phyloP scores from a whole-genome alignment of 1,140 invertebrate genomes.

The Drosophila ironensis region DNA sequence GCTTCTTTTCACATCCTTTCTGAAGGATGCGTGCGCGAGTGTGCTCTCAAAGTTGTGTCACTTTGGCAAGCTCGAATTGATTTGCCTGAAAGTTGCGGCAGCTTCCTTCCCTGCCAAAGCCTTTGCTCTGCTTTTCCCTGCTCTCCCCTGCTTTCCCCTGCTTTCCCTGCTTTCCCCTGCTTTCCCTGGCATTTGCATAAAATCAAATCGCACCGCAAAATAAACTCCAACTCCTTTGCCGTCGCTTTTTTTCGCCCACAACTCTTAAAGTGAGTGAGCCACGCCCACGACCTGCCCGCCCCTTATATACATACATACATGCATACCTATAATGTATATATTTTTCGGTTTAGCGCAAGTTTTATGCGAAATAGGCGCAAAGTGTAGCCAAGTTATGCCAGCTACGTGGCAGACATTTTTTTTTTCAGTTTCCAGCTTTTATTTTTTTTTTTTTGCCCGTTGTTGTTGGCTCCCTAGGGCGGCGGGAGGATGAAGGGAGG shows the following conservation, averaged over 20 bases:
- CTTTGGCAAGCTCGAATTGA: conserved; percentile 75
- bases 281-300: conserved; percentile 36
- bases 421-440: not conserved
- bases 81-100: conserved; percentile 65
- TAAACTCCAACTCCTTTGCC: conserved; percentile 48
- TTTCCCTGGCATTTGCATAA: conserved; percentile 65
- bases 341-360: conserved; percentile 25
- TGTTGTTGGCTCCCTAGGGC: too few relatives aligned
- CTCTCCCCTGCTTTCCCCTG: not conserved
- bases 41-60: conserved; percentile 47
- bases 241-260: conserved; percentile 26
- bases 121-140: not conserved
- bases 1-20: conserved; percentile 42
- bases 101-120: not conserved
- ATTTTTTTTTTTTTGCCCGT: not conserved
- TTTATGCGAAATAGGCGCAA: conserved; percentile 72
- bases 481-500: too few relatives aligned
- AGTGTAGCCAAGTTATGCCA: conserved; percentile 62
- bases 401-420: conserved; percentile 43
- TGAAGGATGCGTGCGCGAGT: conserved; percentile 5
- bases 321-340: not conserved
- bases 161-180: not conserved
- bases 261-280: conserved; percentile 26
- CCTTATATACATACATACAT: not conserved
- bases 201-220: conserved; percentile 74